Conservation (phyloP, 2,888 invertebrate species). For the Macroteleia sp. region DNA sequence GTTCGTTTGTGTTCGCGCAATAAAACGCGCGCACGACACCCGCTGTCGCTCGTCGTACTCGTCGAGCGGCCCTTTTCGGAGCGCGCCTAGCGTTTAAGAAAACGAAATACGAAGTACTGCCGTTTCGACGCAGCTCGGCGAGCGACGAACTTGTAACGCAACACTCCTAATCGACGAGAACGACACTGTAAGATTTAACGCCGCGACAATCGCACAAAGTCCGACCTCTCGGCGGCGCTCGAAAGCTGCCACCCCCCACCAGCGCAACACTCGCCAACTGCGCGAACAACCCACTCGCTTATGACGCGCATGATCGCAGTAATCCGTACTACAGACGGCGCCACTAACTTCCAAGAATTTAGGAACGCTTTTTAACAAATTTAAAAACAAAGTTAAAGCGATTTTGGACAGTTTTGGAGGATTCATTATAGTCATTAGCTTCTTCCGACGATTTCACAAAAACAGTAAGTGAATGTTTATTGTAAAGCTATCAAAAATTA, state of each 20-base stretch:
- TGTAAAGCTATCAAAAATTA: no score
- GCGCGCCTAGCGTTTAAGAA: not conserved
- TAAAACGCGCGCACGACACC: constrained; percentile 4
- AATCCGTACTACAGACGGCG: no score
- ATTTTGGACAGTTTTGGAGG: no score
- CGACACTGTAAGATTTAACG: constrained; percentile 43
- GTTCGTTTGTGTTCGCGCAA: constrained; percentile 4
- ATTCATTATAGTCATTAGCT: no score
- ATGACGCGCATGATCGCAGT: no score
- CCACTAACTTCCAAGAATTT: no score
- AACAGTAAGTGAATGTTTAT: no score
- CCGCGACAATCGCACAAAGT: constrained; percentile 42
- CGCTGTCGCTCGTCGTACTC: constrained; percentile 8
- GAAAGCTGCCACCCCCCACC: constrained; percentile 64
- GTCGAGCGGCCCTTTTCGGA: not conserved
- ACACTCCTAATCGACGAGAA: constrained; percentile 35
- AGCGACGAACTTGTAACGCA: constrained; percentile 27
- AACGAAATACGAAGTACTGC: not conserved
- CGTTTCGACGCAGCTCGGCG: constrained; percentile 16
- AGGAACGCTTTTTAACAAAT: no score
- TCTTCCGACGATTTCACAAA: no score
- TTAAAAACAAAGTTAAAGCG: no score
- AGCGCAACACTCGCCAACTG: constrained; percentile 29
- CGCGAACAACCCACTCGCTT: no score
- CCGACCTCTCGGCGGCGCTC: constrained; percentile 67